Evolutionary conservation across 2,888 invertebrate genomes (phyloP), one percentile per base, ranked within the genome.

Genomic region (Fragum fragum): DNA sequence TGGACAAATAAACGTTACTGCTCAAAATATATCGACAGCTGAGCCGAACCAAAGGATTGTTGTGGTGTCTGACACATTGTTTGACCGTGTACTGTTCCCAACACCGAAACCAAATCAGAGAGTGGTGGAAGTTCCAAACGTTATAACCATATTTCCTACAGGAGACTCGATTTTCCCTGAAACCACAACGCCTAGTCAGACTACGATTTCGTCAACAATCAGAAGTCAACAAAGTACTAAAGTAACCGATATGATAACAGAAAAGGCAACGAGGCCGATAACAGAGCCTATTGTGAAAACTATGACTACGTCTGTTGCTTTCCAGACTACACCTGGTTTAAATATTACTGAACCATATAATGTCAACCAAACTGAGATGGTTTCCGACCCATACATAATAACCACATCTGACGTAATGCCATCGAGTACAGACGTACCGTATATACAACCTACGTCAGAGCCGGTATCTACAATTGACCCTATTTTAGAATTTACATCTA

Each of bases 81-180:
- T 66, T 66, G 66, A 42, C 23, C 14, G 42, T 14, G 66, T 66
- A 7, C 42, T 66, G 7, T 66, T 66, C 42, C 66, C 66, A 42
- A 66, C 42, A 14, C 66, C 66, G 9, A 42, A 21, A 39, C 66
- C 66, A 14, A 66, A 66, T 23, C 66, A 66, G 23, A 26, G 36
- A 6, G 26, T 66, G 14, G 66, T 66, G 7, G 23, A 66, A 16
- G 66, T 66, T 3, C 66, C 66, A 23, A 36, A 42, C 5, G n/a
- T n/a, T 14, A 66, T 66, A 18, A 66, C 66, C 1, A 42, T 66
- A 1, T 42, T 66, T 26, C 66, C 66, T 11, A n/a, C 42, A 1
- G 2, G n/a, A n/a, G n/a, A 29, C 16, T n/a, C 32, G 6, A 36
- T 66, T 2, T 39, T n/a, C 5, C 7, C 32, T n/a, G 21, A 21